These are phyloP conservation scores for Lipotes vexillifer DNA, from an alignment of 2,113 vertebrate genomes.

Conservation along the genomic window DNA sequence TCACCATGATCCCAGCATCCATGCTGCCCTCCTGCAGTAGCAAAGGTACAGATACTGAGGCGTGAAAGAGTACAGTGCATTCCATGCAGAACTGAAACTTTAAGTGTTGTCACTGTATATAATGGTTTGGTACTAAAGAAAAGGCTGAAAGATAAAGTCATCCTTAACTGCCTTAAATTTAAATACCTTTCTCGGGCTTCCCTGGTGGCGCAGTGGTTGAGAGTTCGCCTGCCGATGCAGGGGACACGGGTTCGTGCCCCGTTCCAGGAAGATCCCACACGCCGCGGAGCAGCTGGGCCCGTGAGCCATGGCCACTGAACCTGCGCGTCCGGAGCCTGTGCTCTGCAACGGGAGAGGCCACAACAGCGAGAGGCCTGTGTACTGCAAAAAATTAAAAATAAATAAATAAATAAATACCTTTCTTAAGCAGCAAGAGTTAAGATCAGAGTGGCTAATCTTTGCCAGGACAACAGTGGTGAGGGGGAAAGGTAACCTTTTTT, in stretches of 20 bases:
- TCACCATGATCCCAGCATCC: background rate
- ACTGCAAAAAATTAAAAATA: too few species aligned
- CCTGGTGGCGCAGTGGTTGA: too few species aligned
- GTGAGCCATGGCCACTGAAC: too few species aligned
- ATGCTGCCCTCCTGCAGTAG: background rate
- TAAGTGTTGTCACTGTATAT: background rate
- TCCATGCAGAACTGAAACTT: background rate
- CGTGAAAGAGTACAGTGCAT: rapidly evolving
- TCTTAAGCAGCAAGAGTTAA: background rate
- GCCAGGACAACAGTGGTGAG: background rate
- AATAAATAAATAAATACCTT: background rate
- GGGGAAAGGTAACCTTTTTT: background rate
- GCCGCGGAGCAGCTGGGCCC: too few species aligned
- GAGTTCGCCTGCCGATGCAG: too few species aligned
- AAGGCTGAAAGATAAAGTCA: background rate
- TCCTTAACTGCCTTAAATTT: background rate
- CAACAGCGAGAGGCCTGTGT: too few species aligned
- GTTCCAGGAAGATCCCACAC: too few species aligned
- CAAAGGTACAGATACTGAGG: background rate
- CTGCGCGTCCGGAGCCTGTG: too few species aligned
- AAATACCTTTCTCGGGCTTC: background rate
- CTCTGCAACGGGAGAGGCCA: too few species aligned
- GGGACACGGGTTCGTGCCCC: too few species aligned
- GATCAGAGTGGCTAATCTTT: background rate
- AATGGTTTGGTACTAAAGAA: background rate